These are phyloP conservation scores for Henicopernis longicauda DNA, from an alignment of 2,113 vertebrate genomes.

Conservation along the genomic window DNA sequence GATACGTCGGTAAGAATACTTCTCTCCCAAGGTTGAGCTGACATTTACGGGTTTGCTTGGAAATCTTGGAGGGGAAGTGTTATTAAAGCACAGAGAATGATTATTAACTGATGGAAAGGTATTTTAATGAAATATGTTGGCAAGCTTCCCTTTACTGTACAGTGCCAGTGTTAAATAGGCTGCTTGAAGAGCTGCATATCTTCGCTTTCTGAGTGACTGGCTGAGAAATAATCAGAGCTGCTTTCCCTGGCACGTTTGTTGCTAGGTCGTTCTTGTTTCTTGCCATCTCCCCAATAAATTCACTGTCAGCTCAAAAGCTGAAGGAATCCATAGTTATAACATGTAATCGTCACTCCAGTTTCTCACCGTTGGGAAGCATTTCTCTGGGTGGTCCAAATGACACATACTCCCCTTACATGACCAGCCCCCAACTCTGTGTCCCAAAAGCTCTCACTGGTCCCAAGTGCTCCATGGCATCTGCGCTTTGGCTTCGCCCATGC, in stretches of 20 bases:
- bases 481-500: background rate
- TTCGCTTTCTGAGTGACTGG: background rate
- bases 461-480: background rate
- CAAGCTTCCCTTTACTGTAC: background rate
- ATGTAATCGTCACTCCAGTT: background rate
- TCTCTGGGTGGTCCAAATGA: conserved; percentile 16
- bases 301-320: background rate
- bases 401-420: background rate
- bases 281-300: background rate
- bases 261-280: background rate
- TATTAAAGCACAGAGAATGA: background rate
- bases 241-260: background rate
- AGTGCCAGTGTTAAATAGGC: conserved; percentile 7
- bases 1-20: background rate
- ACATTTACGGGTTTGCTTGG: conserved; percentile 16
- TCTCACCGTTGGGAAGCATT: conserved; percentile 1
- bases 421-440: background rate
- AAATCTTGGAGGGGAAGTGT: background rate
- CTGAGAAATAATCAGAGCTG: background rate
- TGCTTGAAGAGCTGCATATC: background rate
- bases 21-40: background rate
- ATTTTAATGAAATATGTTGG: conserved; percentile 52
- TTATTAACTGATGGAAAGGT: conserved; percentile 36
- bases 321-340: background rate
- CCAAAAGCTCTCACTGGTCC: background rate